Evolutionary conservation across 2,113 vertebrate genomes (phyloP), one percentile per base, ranked within the genome.

Genomic region (Xiphophorus couchianus): DNA sequence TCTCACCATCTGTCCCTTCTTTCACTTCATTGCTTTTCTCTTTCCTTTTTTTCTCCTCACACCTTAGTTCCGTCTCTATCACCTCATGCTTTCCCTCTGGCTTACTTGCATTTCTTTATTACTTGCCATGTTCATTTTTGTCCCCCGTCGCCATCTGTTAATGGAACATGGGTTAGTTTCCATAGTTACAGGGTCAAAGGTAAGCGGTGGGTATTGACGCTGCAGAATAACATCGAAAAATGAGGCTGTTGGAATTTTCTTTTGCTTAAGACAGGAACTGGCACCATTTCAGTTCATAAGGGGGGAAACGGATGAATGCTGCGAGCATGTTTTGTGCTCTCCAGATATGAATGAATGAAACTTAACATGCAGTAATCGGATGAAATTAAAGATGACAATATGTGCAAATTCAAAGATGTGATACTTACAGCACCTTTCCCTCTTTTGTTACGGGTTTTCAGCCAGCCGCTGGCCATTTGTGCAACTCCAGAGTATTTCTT

Each of bases 161-260:
- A 39, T 30, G 25, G 22, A 64, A 58, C 71, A 42, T 62, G 13
- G 71, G 25, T 74, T 58, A 13, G 77, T 71, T 74, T 67, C 72
- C 37, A 82, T 72, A 66, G 81, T 83, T 60, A 76, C 68, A 1
- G 27, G 76, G 81, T 78, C 70, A 87, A 33, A 78, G 79, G 65
- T 73, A 17, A 78, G 33, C 33, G 9, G 7, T 58, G 44, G 44
- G 44, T 63, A 37, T 54, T 65, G 30, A 17, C 27, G 39, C 66
- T 62, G 70, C 10, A 71, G 48, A 11, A 15, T 39, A 61, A 63
- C 68, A 35, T 61, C 27, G 60, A 58, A 60, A 71, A 62, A 22
- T 33, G 14, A 48, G 69, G n/a, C 33, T 30, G 51, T 33, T 33
- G 44, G 44, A 48, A 48, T 48, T 48, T 44, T n/a, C 7, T 58